Base-by-base conservation (phyloP, 2,113 vertebrate genomes). In the Accipiter cooperii region DNA sequence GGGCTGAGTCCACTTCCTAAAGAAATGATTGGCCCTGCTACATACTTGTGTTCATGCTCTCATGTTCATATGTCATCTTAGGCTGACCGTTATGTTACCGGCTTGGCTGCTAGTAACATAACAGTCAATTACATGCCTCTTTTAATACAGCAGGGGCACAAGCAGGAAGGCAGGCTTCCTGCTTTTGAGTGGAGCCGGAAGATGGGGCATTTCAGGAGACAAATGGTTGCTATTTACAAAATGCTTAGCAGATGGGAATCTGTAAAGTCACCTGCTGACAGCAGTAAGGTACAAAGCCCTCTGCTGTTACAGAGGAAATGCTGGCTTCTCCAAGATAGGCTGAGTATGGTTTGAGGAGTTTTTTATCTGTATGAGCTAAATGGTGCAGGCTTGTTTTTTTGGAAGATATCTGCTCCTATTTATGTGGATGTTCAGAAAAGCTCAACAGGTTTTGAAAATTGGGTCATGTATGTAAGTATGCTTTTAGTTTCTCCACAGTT, bases 121-220 rank as follows among this genome's bases (percentile, higher is more conserved):
- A 61, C 49, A 83, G 82, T 57, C 61, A 60, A 57, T 82, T 36
- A 49, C 25, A 16, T 14, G n/a, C 10, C 25, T 78, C 73, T 61
- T 87, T 65, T 8, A 84, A 82, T 95, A 42, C 29, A 91, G 84
- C 47, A 38, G 58, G 15, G 28, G 76, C 69, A 93, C 57, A 49
- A 68, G 87, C 65, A 82, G 95, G 80, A 93, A 93, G 86, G n/a
- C 90, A 84, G 47, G 61, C 70, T 87, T 96, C 90, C 95, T 82
- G 90, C 73, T 79, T 93, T 87, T 47, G 57, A 85, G 47, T 17
- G 7, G n/a, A 89, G 57, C 65, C 82, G 81, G 87, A 93, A 92
- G 68, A 84, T 47, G 20, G 83, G 76, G 68, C 83, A 90, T 88
- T 90, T 71, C 47, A 57, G 76, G 63, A 84, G 93, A 88, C 33